Evolutionary conservation across 2,113 vertebrate species (phyloP).

Genomic region (Xerus inauris): DNA sequence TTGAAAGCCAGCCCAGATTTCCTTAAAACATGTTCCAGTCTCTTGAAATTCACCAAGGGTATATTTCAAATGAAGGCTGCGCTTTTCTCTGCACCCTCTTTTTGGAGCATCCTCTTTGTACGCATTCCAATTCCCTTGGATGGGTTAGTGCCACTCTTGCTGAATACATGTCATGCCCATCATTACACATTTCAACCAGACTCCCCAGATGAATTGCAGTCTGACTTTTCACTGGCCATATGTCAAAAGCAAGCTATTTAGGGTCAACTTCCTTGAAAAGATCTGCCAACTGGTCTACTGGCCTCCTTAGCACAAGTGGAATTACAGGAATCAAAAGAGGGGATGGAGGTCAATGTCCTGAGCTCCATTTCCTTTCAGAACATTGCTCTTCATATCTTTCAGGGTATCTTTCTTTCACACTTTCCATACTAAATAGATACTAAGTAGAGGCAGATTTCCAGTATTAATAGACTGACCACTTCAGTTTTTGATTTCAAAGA

Average conservation of each 20-base stretch:
- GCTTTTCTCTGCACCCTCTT: conserved; percentile 67
- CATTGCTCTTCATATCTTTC: conserved; percentile 11
- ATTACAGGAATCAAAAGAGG: conserved; percentile 63
- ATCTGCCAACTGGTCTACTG: conserved; percentile 73
- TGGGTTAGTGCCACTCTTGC: conserved; percentile 58
- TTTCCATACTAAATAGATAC: conserved; percentile 25
- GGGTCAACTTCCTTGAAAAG: conserved; percentile 74
- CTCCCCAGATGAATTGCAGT: conserved; percentile 69
- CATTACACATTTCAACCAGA: conserved; percentile 64
- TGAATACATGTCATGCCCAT: conserved; percentile 67
- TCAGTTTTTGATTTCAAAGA: conserved; percentile 39
- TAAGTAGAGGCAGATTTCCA: neutral
- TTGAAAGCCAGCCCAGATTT: conserved; percentile 83
- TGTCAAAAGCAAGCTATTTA: conserved; percentile 71
- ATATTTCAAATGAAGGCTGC: conserved; percentile 76
- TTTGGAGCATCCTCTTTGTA: conserved; percentile 63
- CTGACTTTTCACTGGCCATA: conserved; percentile 68
- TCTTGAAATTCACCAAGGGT: conserved; percentile 74
- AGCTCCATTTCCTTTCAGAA: conserved; percentile 23
- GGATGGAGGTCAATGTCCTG: conserved; percentile 29
- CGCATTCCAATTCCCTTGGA: conserved; percentile 57
- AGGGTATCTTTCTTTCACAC: neutral
- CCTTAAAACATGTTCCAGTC: conserved; percentile 78
- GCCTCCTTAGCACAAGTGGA: conserved; percentile 65
- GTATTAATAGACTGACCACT: neutral